A percentile compares a stretch with the other conserved stretches of the same genome.
phyloP scores from a whole-genome alignment of 2,888 invertebrate species.

The Ariolimax columbianus region DNA sequence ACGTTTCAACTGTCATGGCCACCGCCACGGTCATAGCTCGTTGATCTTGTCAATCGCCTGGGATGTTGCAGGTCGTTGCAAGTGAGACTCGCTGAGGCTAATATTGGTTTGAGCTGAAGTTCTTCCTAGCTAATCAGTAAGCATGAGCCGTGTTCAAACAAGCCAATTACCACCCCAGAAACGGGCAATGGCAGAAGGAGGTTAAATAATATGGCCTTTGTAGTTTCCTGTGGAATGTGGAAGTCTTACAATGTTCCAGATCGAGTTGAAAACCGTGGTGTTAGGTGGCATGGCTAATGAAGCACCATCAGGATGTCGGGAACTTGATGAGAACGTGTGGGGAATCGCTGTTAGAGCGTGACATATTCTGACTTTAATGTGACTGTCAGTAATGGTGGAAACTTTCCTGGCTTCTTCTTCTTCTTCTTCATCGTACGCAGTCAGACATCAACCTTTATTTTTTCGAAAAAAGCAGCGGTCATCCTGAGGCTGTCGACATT shows the following conservation, averaged over 20 bases:
- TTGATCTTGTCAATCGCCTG: neutral
- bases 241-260: neutral
- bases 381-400: too few relatives aligned
- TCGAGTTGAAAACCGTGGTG: neutral
- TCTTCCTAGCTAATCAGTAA: neutral
- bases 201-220: constrained; percentile 3
- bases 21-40: neutral
- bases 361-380: too few relatives aligned
- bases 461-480: too few relatives aligned
- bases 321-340: too few relatives aligned
- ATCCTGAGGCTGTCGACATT: too few relatives aligned
- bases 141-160: neutral
- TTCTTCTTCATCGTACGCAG: too few relatives aligned
- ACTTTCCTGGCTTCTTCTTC: too few relatives aligned
- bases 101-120: neutral
- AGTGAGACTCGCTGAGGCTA: neutral
- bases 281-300: too few relatives aligned
- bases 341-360: too few relatives aligned
- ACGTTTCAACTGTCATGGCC: neutral
- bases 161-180: neutral
- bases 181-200: neutral
- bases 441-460: too few relatives aligned
- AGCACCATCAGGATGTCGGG: too few relatives aligned
- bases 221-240: neutral
- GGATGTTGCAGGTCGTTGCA: neutral